Evolutionary conservation across 2,888 invertebrate genomes (phyloP), one percentile per base, ranked within the genome.

Genomic region (Hirtodrosophila trivittata): DNA sequence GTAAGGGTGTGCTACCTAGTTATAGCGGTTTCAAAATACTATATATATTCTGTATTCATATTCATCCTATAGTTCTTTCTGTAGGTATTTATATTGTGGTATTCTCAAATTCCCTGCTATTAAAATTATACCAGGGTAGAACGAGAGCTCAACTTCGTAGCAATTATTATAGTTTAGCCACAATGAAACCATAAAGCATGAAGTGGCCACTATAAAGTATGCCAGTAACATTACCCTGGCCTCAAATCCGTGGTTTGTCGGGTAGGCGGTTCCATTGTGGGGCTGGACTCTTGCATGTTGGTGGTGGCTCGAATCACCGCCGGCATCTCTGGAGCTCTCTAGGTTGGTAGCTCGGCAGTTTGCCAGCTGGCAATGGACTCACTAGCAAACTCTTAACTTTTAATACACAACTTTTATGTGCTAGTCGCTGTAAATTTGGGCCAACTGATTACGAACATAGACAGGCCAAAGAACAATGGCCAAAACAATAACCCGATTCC

Each of bases 351-450:
- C 14, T 46, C 14, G 58, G 58, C 66, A 58, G 16, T 21, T 38
- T 66, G 66, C 58, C 57, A 66, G 30, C 54, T 58, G 58, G 57
- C 65, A 51, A 43, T 42, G 51, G 41, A 60, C 47, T 55, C 58
- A 76, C 75, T 58, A 65, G 42, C 57, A 58, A 56, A 65, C 60
- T 63, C 58, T 77, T 60, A 82, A 78, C 83, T 85, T 80, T 85
- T 63, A 75, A 72, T 77, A 75, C 45, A 56, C 51, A 75, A 65
- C 60, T 75, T 85, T 77, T 74, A 66, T 71, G 54, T 47, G 54
- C 10, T 12, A 37, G 41, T 26, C 33, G 21, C 45, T 52, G 43
- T 64, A 56, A 51, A 57, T 43, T 59, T 42, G 42, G 45, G 60
- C 72, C 59, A 71, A 41, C 60, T 72, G 73, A 66, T 68, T 69